Evolutionary conservation across 2,888 invertebrate species (phyloP), one percentile per base, ranked within the genome.

Genomic region (Tetanocera ferruginea): DNA sequence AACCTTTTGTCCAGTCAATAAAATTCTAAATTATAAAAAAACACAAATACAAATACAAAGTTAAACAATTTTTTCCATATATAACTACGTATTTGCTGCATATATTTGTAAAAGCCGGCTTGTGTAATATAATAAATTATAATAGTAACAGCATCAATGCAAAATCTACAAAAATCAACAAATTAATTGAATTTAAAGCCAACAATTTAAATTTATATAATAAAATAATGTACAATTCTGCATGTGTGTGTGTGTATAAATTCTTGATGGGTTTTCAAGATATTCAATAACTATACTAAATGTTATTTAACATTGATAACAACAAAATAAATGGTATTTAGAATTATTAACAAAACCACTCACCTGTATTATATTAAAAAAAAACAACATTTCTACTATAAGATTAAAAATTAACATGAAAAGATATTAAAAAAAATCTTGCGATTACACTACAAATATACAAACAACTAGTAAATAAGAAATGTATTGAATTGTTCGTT

Each of bases 21-120:
- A 51, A 28, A 69, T 69, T 69, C 69, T 69, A 69, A 69, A 69
- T 6, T 69, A 51, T 25, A 14, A 17, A 69, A 60, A 60, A 67
- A 67, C 43, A 23, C 23, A 66, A 43, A 66, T 34, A 2, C 2
- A 34, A 23, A 67, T 8, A 43, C 3, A 67, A 19, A 23, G n/a
- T 9, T 5, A 67, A 34, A 67, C 23, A 67, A 34, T 43, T 60
- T 5, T 28, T 60, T 25, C 60, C 60, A 60, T 5, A 28, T 60
- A 17, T 8, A 25, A 23, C 25, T 19, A 11, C 1, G 43, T 43
- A 43, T 11, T 43, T 43, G 14, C 43, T 43, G 43, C 43, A 43
- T 11, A 43, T 14, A 43, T 14, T 43, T 43, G 43, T 43, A 11
- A 11, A 11, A 43, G 43, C 43, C 11, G 28, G 28, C 25, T 60